Evolutionary conservation across 2,888 invertebrate species (phyloP).

Genomic region (Drosophila kanekoi): DNA sequence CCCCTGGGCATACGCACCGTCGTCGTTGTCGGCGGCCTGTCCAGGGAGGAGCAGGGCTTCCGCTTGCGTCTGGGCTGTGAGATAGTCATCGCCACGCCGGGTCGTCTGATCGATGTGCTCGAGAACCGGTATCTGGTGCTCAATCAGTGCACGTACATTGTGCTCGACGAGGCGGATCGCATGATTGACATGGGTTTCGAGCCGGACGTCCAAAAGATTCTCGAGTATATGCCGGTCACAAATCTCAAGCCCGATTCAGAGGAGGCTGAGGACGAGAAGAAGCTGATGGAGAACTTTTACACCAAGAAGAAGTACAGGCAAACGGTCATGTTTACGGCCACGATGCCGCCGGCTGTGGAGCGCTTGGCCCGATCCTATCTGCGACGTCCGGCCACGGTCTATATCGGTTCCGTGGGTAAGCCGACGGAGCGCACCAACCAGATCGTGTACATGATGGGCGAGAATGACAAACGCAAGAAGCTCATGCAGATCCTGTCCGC

Average conservation of each 20-base stretch:
- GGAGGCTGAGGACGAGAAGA: slow-evolving; percentile 97
- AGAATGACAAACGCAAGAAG: slow-evolving; percentile 98
- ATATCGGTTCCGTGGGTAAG: slow-evolving; percentile 98
- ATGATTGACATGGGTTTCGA: slow-evolving; percentile 99
- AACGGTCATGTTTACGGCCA: slow-evolving; percentile 99
- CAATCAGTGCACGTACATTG: slow-evolving; percentile 99
- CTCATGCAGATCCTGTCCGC: slow-evolving; percentile 95
- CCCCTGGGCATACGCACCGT: slow-evolving; percentile 97
- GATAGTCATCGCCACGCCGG: slow-evolving; percentile 99
- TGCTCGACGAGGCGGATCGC: slow-evolving; percentile 97
- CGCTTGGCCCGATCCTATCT: slow-evolving; percentile 97
- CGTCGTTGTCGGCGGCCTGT: slow-evolving; percentile 98
- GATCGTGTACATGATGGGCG: slow-evolving; percentile 97
- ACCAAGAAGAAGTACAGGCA: slow-evolving; percentile 97
- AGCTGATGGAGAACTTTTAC: slow-evolving; percentile 96
- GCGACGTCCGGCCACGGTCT: slow-evolving; percentile 97
- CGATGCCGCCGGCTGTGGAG: slow-evolving; percentile 99
- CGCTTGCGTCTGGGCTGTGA: slow-evolving; percentile 98
- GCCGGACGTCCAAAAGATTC: slow-evolving; percentile 98
- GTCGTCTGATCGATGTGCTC: slow-evolving; percentile 98
- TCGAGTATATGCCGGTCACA: slow-evolving; percentile 98
- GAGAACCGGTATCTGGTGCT: slow-evolving; percentile 99
- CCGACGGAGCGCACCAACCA: slow-evolving; percentile 99
- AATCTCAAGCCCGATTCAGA: slow-evolving; percentile 99
- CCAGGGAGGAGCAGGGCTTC: slow-evolving; percentile 99